Evolutionary conservation across 2,888 invertebrate genomes (phyloP).

Genomic region (Rhorus exstirpatorius): DNA sequence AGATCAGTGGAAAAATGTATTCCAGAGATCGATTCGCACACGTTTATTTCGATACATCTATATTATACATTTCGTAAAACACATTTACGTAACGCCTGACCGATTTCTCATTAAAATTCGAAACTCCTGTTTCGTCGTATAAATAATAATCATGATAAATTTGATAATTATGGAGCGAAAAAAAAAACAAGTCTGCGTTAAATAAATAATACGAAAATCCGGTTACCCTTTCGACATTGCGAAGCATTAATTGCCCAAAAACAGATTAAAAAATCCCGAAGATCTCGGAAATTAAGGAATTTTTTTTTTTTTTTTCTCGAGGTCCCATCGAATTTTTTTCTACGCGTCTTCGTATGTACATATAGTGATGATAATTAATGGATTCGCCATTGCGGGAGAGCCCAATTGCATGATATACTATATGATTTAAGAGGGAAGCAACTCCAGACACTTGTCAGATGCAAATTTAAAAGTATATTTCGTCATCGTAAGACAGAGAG

Average conservation of each 20-base stretch:
- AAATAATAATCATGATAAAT: no score
- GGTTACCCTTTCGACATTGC: constrained; percentile 17
- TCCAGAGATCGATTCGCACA: not conserved
- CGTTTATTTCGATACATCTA: not conserved
- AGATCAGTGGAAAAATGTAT: not conserved
- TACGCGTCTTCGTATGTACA: no score
- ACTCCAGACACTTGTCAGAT: constrained; percentile 18
- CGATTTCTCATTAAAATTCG: constrained; percentile 31
- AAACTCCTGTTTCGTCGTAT: no score
- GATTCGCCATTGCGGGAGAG: constrained; percentile 9
- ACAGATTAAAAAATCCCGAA: constrained; percentile 17
- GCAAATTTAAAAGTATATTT: constrained; percentile 31
- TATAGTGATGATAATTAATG: constrained; percentile 23
- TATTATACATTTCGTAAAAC: constrained; percentile 43
- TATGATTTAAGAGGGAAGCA: not conserved
- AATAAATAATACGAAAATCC: constrained; percentile 18
- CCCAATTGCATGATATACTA: constrained; percentile 2
- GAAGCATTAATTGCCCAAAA: constrained; percentile 1
- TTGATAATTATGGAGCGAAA: constrained; percentile 42
- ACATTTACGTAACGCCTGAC: constrained; percentile 17
- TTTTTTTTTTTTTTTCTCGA: not conserved
- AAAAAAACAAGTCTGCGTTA: constrained; percentile 13
- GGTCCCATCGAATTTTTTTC: not conserved
- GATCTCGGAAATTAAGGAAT: constrained; percentile 4
- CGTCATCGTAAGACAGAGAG: constrained; percentile 5